These are phyloP conservation scores for Sebastes iracundus DNA, from an alignment of 2,797 vertebrate species.

Conservation along the genomic window DNA sequence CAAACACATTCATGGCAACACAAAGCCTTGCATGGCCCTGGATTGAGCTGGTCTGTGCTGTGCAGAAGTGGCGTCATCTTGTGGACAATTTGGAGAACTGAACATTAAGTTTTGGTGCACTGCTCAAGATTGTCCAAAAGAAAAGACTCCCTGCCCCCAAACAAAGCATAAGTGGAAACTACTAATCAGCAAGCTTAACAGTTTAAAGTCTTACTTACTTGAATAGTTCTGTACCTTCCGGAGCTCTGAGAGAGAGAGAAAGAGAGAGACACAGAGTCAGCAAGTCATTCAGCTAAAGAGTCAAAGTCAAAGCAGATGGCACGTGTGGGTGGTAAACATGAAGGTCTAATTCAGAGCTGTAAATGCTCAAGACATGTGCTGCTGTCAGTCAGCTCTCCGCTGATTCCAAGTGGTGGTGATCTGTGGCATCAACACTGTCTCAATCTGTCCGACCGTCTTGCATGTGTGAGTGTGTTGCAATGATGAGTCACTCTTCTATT, in stretches of 20 bases:
- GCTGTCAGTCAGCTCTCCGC: slow-evolving; percentile 57
- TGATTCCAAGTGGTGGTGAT: slow-evolving; percentile 24
- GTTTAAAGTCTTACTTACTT: slow-evolving; percentile 67
- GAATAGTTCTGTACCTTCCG: slow-evolving; percentile 84
- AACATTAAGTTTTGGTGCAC: background rate
- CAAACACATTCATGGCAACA: too few species aligned
- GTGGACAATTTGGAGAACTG: slow-evolving; percentile 22
- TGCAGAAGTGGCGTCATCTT: slow-evolving; percentile 23
- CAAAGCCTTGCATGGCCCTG: too few species aligned
- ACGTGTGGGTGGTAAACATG: slow-evolving; percentile 46
- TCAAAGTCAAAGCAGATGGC: slow-evolving; percentile 50
- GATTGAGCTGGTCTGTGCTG: background rate
- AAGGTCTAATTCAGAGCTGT: slow-evolving; percentile 30
- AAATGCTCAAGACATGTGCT: slow-evolving; percentile 51
- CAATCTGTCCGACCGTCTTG: slow-evolving; percentile 59
- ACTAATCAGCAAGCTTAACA: background rate
- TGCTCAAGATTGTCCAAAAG: background rate
- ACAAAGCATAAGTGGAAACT: background rate
- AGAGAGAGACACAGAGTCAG: background rate
- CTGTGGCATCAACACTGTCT: slow-evolving; percentile 41
- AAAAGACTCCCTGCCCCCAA: background rate
- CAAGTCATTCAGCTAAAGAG: background rate
- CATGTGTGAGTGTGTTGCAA: slow-evolving; percentile 27
- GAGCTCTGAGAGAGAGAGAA: slow-evolving; percentile 71
- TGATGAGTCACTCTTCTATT: slow-evolving; percentile 64